phyloP scores from a whole-genome alignment of 1,140 invertebrate species.

The Anthonomus grandis region DNA sequence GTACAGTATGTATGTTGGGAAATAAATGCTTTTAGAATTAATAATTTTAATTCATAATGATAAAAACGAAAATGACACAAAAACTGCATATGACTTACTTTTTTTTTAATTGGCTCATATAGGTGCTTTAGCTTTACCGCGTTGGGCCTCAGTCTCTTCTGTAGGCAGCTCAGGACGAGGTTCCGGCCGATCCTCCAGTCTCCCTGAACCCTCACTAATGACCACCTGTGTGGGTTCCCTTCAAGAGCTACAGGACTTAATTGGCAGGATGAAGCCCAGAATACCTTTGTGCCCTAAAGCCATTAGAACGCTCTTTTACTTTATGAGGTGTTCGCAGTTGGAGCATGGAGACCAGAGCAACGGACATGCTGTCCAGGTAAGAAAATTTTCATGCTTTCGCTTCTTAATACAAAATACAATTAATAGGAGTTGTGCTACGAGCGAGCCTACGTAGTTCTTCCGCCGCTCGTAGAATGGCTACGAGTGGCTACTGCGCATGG shows the following conservation, averaged over 20 bases:
- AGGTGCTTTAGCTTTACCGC: conserved; percentile 78
- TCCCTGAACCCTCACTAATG: conserved; percentile 68
- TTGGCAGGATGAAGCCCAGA: conserved; percentile 58
- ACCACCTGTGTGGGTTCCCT: conserved; percentile 86
- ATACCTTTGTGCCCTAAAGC: conserved; percentile 64
- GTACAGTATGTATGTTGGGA: too few species aligned
- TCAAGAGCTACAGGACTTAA: conserved; percentile 70
- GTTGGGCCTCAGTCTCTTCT: conserved; percentile 80
- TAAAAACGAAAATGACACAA: not conserved
- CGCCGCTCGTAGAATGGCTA: conserved; percentile 84
- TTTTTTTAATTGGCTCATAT: conserved; percentile 3
- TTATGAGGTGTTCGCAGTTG: conserved; percentile 85
- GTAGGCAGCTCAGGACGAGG: conserved; percentile 57
- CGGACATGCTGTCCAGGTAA: conserved; percentile 35
- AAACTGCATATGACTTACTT: not conserved
- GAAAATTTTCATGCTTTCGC: too few species aligned
- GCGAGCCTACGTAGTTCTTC: conserved; percentile 79
- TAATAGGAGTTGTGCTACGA: conserved; percentile 76
- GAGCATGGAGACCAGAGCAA: conserved; percentile 51
- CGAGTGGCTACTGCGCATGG: conserved; percentile 77
- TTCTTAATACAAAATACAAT: too few species aligned
- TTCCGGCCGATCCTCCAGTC: conserved; percentile 43
- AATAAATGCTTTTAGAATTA: too few species aligned
- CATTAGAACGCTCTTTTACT: conserved; percentile 79
- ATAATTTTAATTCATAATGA: too few species aligned